Evolutionary conservation across 2,888 invertebrate genomes (phyloP).

Genomic region (Subacronicta megacephala): DNA sequence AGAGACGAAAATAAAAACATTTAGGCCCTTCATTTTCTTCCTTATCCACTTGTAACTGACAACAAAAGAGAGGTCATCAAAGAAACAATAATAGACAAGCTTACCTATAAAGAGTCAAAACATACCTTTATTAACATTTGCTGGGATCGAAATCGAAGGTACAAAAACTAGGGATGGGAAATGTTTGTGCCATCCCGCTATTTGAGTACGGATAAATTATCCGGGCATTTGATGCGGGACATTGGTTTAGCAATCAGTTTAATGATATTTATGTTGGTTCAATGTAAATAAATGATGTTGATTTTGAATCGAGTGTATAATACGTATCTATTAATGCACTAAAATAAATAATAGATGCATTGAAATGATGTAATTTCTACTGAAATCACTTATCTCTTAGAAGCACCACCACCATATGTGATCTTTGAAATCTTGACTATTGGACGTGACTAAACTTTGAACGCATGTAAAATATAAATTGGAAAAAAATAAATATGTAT

Average conservation of each 20-base stretch:
- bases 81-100: constrained; percentile 52
- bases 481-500: too few relatives aligned
- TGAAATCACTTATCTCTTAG: too few relatives aligned
- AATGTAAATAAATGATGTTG: constrained; percentile 19
- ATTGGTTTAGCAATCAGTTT: constrained; percentile 33
- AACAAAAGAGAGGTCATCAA: constrained; percentile 58
- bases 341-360: constrained; percentile 1
- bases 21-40: constrained; percentile 23
- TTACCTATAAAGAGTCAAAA: constrained; percentile 51
- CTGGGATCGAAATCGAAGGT: constrained; percentile 36
- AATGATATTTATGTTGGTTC: constrained; percentile 27
- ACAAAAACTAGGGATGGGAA: constrained; percentile 36
- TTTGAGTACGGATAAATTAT: constrained; percentile 43
- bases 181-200: constrained; percentile 34
- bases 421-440: background rate
- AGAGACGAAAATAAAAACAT: constrained; percentile 33
- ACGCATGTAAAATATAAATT: too few relatives aligned
- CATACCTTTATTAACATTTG: constrained; percentile 50
- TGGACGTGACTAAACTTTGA: background rate
- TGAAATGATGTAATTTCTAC: too few relatives aligned
- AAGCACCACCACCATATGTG: too few relatives aligned
- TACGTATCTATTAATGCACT: constrained; percentile 4
- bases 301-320: constrained; percentile 27
- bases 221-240: constrained; percentile 33
- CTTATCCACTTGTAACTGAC: constrained; percentile 48